Percentiles rank a stretch among this genome's conserved stretches.
These are phyloP conservation scores for Selene dorsalis DNA, from an alignment of 2,797 vertebrate genomes.

Conservation along the genomic window DNA sequence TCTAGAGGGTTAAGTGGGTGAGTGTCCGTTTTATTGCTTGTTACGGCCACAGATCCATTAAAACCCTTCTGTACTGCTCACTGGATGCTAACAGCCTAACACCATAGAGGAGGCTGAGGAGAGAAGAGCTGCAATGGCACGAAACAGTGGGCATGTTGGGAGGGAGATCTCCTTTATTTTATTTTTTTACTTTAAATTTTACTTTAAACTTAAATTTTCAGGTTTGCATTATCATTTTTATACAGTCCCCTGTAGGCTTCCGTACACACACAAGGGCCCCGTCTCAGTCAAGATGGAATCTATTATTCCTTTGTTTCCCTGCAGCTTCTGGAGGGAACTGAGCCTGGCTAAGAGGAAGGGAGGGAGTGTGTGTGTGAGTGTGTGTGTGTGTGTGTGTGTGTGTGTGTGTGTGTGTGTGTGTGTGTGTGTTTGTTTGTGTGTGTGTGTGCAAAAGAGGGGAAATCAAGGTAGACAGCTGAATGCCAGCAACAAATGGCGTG, in stretches of 20 bases:
- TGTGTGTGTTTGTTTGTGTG: no score
- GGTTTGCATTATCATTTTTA: not conserved
- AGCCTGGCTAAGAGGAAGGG: constrained; percentile 25
- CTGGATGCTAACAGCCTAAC: constrained; percentile 46
- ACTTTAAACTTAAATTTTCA: not conserved
- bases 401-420: constrained; percentile 5
- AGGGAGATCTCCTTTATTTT: constrained; percentile 20
- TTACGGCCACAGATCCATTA: constrained; percentile 51
- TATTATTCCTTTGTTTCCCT: constrained; percentile 76
- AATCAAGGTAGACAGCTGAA: constrained; percentile 40
- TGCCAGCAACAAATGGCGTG: constrained; percentile 18
- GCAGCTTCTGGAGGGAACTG: constrained; percentile 69
- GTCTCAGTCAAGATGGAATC: constrained; percentile 72
- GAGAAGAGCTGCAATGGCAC: constrained; percentile 10
- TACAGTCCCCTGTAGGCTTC: not conserved
- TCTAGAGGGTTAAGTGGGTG: constrained; percentile 65
- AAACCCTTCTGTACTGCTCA: constrained; percentile 13
- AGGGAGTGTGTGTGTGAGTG: constrained; percentile 6
- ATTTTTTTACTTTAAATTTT: no score
- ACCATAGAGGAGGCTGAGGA: constrained; percentile 23
- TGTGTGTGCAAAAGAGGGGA: not conserved
- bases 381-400: constrained; percentile 7
- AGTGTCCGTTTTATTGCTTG: constrained; percentile 58
- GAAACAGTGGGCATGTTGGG: constrained; percentile 15
- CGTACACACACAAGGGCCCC: constrained; percentile 13